Evolutionary conservation across 2,113 vertebrate species (phyloP), one percentile per base, ranked within the genome.

Genomic region (Anguilla japonica): DNA sequence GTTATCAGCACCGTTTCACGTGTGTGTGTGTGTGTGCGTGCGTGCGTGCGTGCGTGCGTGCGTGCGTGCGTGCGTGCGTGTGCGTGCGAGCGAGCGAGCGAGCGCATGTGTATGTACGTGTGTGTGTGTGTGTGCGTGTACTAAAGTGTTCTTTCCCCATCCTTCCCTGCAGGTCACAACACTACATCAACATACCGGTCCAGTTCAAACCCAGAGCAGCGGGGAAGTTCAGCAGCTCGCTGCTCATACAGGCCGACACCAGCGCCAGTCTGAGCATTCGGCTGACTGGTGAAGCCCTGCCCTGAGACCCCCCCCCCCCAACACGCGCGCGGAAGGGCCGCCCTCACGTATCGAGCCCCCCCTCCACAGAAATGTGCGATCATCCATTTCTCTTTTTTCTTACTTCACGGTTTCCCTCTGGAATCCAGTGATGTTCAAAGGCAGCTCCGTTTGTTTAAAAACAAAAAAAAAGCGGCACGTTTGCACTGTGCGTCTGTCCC

Each of bases 141-240:
- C 22, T 82, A 2, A 41, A 79, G 6, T 16, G 67, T 87, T 53
- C 67, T 60, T 4, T 79, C 34, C 0, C 0, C 13, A 83, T 18
- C 53, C 50, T 50, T 0, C 83, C 39, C 41, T 26, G 85, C 91
- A 99, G 98, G 90, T 94, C 96, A 13, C 96, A 95, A 84, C 98
- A 99, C 91, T 99, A 97, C 89, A 97, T 99, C 94, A 97, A 98
- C 84, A 95, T 99, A 50, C 98, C 98, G 0, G 96, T 99, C 92
- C 97, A 97, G 90, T 99, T 99, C 96, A 97, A 93, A 91, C 98
- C 98, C 22, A 92, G 87, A 20, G 46, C 92, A 1, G 88, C 91
- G 46, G 98, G 98, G 90, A 87, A 53, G 71, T 97, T 97, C 90
- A 93, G 95, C 85, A 94, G 94, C 85, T 60, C 95, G 82, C 96